Conservation (phyloP, 2,113 vertebrate species). For the Lonchura striata region DNA sequence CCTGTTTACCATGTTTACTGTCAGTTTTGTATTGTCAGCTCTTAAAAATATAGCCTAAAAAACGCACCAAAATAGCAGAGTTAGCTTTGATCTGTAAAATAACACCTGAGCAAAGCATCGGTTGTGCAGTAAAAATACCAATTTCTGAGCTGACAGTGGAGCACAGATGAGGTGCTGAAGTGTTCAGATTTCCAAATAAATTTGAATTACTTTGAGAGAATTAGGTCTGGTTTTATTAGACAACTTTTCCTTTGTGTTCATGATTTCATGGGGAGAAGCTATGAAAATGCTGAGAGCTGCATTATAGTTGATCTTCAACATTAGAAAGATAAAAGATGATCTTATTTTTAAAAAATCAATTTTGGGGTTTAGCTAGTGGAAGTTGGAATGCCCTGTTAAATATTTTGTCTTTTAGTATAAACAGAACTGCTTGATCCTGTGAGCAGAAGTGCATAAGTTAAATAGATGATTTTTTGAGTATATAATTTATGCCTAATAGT, state of each 20-base stretch:
- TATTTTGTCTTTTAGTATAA: neutral
- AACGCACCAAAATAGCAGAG: neutral
- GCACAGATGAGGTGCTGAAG: neutral
- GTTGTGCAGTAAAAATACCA: neutral
- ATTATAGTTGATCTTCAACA: neutral
- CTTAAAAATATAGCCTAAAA: neutral
- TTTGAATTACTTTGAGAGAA: neutral
- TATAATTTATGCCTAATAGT: neutral
- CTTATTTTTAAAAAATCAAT: neutral
- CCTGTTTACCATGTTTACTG: neutral
- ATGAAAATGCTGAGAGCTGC: neutral
- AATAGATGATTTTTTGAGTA: neutral
- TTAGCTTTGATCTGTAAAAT: neutral
- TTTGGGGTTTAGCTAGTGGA: neutral
- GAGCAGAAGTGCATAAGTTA: neutral
- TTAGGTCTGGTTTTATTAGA: neutral
- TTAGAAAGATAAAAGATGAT: neutral
- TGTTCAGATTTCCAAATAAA: neutral
- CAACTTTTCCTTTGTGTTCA: neutral
- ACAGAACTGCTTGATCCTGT: neutral
- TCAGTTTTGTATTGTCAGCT: neutral
- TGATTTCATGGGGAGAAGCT: neutral
- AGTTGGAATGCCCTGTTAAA: fast-evolving
- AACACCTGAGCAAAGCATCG: neutral
- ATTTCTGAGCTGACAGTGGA: neutral